Evolutionary conservation across 2,113 vertebrate genomes (phyloP).

Genomic region (Microcebus tavaratra): DNA sequence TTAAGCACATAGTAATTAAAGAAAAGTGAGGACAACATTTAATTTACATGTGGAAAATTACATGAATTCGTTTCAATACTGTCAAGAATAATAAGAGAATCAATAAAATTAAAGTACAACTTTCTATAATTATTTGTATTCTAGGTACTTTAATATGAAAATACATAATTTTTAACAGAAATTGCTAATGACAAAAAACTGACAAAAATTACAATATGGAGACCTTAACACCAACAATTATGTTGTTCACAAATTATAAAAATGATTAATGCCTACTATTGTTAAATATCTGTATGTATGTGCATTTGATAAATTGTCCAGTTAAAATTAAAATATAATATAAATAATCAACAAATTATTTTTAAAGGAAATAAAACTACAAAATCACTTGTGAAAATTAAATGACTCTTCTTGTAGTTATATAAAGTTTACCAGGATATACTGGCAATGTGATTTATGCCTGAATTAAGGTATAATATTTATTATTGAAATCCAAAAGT

Average conservation of each 20-base stretch:
- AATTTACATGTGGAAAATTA: not conserved
- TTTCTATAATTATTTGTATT: not conserved
- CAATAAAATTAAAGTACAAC: not conserved
- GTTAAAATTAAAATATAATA: not conserved
- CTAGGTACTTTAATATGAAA: not conserved
- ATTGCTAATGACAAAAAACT: not conserved
- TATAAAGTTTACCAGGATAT: not conserved
- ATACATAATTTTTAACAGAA: not conserved
- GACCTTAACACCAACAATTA: not conserved
- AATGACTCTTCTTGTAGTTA: not conserved
- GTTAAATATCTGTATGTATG: not conserved
- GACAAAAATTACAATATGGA: not conserved
- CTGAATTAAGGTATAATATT: not conserved
- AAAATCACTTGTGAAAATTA: not conserved
- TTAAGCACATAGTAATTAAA: slow-evolving; percentile 25
- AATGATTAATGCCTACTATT: not conserved
- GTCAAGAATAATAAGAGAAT: not conserved
- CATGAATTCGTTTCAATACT: not conserved
- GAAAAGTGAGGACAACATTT: not conserved
- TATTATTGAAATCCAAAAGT: not conserved
- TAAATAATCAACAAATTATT: not conserved
- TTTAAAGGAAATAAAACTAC: not conserved
- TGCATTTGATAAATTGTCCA: not conserved
- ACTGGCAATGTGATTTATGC: not conserved
- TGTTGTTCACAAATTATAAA: not conserved